Conservation (phyloP, 2,888 invertebrate genomes). For the Scotopteryx bipunctaria region DNA sequence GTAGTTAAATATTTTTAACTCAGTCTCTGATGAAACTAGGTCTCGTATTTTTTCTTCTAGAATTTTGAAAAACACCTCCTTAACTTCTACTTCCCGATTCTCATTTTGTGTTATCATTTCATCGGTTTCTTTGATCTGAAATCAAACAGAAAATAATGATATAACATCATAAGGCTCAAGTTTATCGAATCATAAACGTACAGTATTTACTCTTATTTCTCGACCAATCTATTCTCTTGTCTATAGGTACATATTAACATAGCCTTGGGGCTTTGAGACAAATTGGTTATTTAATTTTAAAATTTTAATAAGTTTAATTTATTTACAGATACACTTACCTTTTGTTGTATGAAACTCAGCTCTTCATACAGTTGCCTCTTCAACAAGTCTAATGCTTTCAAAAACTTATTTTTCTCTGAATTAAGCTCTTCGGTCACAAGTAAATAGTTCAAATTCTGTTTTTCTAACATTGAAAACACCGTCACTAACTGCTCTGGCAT, state of each 20-base stretch:
- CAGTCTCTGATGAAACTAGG: conserved; percentile 83
- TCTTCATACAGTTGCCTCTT: conserved; percentile 58
- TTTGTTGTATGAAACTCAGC: conserved; percentile 61
- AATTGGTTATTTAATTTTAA: too few species aligned
- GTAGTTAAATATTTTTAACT: conserved; percentile 84
- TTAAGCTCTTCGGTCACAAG: conserved; percentile 71
- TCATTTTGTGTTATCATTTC: conserved; percentile 58
- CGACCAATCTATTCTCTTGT: too few species aligned
- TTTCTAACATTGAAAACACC: conserved; percentile 66
- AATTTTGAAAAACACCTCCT: conserved; percentile 65
- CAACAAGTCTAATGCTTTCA: conserved; percentile 57
- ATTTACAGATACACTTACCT: too few species aligned
- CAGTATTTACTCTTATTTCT: too few species aligned
- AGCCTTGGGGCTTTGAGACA: too few species aligned
- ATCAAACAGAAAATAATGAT: conserved; percentile 17
- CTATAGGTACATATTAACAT: too few species aligned
- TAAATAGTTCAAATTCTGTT: conserved; percentile 76
- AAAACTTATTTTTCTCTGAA: conserved; percentile 66
- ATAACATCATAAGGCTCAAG: too few species aligned
- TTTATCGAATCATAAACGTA: too few species aligned
- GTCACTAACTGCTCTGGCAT: conserved; percentile 62
- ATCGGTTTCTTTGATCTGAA: conserved; percentile 64
- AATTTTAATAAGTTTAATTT: too few species aligned
- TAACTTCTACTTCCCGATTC: conserved; percentile 62
- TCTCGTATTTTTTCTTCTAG: conserved; percentile 74